These are phyloP conservation scores for Exephanes ischioxanthus DNA, from an alignment of 2,888 invertebrate genomes.

Conservation along the genomic window DNA sequence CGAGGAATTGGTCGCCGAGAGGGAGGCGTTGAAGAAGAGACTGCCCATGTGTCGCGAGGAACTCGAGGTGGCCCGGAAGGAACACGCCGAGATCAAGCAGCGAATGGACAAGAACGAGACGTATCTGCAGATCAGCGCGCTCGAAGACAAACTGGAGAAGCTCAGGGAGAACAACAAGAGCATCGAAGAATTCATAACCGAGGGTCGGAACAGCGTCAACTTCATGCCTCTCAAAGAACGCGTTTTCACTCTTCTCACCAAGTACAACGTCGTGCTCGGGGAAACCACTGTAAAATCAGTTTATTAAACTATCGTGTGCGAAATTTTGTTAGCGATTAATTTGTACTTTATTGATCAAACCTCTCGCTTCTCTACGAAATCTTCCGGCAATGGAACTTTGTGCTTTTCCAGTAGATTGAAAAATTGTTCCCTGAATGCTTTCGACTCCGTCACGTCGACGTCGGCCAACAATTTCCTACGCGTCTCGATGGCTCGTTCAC, in stretches of 20 bases:
- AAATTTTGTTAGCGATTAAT: background rate
- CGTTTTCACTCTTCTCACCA: constrained; percentile 86
- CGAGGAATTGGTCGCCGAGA: constrained; percentile 86
- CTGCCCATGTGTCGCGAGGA: constrained; percentile 86
- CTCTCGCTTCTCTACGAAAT: constrained; percentile 77
- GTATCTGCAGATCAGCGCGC: constrained; percentile 88
- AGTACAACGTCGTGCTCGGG: constrained; percentile 87
- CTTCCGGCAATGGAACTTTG: constrained; percentile 81
- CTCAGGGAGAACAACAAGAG: constrained; percentile 89
- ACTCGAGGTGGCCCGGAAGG: constrained; percentile 85
- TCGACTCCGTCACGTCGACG: constrained; percentile 81
- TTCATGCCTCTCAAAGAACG: constrained; percentile 88
- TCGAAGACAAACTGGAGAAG: constrained; percentile 90
- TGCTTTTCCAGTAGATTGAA: constrained; percentile 81
- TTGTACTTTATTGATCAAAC: constrained; percentile 27
- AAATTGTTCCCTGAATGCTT: constrained; percentile 80
- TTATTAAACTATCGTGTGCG: constrained; percentile 70
- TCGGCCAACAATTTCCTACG: constrained; percentile 81
- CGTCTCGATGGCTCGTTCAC: constrained; percentile 79
- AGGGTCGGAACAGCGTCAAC: constrained; percentile 89
- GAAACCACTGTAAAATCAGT: constrained; percentile 72
- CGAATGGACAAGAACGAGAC: constrained; percentile 90
- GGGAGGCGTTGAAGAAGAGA: constrained; percentile 85
- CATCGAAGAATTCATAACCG: constrained; percentile 89
- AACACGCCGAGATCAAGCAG: constrained; percentile 86